A percentile compares a stretch with the other conserved stretches of the same genome.
Conservation (phyloP, 2,797 vertebrate genomes). For the Anableps anableps region DNA sequence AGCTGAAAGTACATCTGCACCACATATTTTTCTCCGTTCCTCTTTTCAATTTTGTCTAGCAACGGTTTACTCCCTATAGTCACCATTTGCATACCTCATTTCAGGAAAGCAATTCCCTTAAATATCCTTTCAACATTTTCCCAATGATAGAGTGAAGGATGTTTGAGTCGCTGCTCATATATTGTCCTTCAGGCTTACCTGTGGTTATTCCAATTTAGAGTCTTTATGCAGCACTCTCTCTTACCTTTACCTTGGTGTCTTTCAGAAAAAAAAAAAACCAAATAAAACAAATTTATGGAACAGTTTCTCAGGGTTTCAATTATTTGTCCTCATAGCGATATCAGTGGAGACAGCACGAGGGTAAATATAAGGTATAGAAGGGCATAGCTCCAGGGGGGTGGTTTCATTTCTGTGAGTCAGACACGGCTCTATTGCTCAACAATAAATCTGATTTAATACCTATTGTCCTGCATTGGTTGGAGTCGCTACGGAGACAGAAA, state of each 20-base stretch:
- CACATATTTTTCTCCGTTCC: slow-evolving; percentile 9
- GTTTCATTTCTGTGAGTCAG: slow-evolving; percentile 67
- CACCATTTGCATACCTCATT: slow-evolving; percentile 19
- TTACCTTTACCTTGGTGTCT: slow-evolving; percentile 56
- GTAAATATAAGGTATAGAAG: slow-evolving; percentile 13
- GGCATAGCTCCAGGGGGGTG: slow-evolving; percentile 32
- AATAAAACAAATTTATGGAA: slow-evolving; percentile 73
- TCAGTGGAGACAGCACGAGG: slow-evolving; percentile 48
- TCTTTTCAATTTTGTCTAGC: slow-evolving; percentile 14
- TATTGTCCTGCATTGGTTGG: slow-evolving; percentile 55
- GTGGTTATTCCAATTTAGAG: slow-evolving; percentile 45
- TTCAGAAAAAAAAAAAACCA: slow-evolving; percentile 49
- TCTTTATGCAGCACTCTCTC: slow-evolving; percentile 16
- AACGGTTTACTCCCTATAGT: slow-evolving; percentile 4
- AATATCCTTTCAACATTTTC: slow-evolving; percentile 46
- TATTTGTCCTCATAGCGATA: slow-evolving; percentile 64
- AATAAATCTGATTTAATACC: slow-evolving; percentile 83
- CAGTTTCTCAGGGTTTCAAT: slow-evolving; percentile 79
- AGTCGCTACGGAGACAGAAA: slow-evolving; percentile 14
- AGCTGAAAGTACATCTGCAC: background rate
- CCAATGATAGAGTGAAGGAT: slow-evolving; percentile 34
- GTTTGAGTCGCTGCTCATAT: slow-evolving; percentile 25
- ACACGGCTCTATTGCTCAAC: slow-evolving; percentile 68
- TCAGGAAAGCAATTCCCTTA: slow-evolving; percentile 36
- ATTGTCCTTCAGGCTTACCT: slow-evolving; percentile 23